A percentile compares a stretch with the other conserved stretches of the same genome.
phyloP scores from a whole-genome alignment of 2,113 vertebrate genomes.

The Oceanites oceanicus region DNA sequence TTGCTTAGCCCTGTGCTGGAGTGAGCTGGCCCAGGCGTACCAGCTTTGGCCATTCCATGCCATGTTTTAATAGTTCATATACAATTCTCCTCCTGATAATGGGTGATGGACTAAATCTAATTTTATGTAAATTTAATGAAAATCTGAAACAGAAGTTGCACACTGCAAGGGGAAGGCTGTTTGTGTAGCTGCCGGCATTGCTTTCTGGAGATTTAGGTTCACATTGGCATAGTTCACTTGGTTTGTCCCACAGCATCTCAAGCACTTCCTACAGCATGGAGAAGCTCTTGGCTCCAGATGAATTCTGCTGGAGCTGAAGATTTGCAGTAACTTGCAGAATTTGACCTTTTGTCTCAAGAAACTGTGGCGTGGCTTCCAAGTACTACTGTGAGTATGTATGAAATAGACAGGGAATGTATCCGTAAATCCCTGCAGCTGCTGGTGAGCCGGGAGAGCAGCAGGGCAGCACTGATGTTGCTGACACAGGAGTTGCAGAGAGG shows the following conservation, averaged over 20 bases:
- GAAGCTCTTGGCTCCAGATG: not conserved
- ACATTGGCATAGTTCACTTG: not conserved
- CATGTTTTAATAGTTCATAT: not conserved
- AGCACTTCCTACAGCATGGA: not conserved
- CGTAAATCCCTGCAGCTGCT: not conserved
- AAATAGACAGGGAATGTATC: not conserved
- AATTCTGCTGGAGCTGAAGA: not conserved
- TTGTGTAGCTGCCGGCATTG: fast-evolving
- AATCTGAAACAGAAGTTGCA: not conserved
- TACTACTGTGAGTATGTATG: not conserved
- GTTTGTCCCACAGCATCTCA: not conserved
- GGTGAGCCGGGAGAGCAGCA: not conserved
- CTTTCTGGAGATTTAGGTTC: not conserved
- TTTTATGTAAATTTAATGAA: not conserved
- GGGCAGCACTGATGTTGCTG: not conserved
- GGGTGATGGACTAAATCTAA: not conserved
- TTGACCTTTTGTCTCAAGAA: conserved; percentile 31
- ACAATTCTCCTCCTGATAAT: not conserved
- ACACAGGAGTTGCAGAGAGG: not conserved
- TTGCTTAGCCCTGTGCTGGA: not conserved
- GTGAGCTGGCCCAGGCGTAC: not conserved
- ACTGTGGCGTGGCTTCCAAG: not conserved
- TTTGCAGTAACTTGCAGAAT: not conserved
- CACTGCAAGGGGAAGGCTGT: not conserved
- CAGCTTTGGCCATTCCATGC: not conserved